phyloP scores from a whole-genome alignment of 2,888 invertebrate species.

The Dasypogon diadema region DNA sequence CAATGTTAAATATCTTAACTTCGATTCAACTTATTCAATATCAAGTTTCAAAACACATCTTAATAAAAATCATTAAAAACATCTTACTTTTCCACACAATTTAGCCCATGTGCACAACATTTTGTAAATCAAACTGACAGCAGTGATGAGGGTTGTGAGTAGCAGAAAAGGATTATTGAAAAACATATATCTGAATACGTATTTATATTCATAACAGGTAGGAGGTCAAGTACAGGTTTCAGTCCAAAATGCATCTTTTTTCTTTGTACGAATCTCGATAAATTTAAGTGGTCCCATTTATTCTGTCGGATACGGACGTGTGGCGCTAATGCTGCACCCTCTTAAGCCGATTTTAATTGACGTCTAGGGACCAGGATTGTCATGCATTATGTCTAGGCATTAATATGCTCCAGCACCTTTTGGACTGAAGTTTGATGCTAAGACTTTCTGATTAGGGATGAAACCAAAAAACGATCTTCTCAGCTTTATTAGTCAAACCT shows the following conservation, averaged over 20 bases:
- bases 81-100: constrained; percentile 25
- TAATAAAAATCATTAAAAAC: constrained; percentile 37
- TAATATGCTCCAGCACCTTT: constrained; percentile 26
- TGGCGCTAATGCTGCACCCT: constrained; percentile 54
- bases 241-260: background rate
- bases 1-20: too few species aligned
- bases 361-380: constrained; percentile 51
- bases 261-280: background rate
- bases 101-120: background rate
- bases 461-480: too few species aligned
- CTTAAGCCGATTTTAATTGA: constrained; percentile 56
- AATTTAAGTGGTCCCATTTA: constrained; percentile 37
- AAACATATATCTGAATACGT: background rate
- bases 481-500: too few species aligned
- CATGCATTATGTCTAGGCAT: constrained; percentile 42
- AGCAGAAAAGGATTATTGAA: background rate
- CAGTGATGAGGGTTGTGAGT: background rate
- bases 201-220: background rate
- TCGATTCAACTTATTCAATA: too few species aligned
- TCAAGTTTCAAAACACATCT: constrained; percentile 27
- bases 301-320: constrained; percentile 45
- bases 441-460: too few species aligned
- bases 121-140: constrained; percentile 10
- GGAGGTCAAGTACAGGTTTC: background rate
- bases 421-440: background rate